phyloP scores from a whole-genome alignment of 2,113 vertebrate genomes.

The Eublepharis macularius region DNA sequence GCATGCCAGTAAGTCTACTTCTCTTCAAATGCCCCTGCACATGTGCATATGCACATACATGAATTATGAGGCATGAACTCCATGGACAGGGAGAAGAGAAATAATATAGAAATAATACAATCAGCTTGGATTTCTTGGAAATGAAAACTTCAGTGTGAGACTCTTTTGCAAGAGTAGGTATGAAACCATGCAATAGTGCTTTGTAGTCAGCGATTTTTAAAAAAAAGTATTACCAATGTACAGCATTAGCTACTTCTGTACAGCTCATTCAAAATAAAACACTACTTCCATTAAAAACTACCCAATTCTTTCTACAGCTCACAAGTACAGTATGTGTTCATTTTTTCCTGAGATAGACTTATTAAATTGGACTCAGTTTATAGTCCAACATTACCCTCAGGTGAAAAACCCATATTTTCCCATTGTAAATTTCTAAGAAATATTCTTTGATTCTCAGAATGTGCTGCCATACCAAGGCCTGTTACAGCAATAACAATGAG shows the following conservation, averaged over 20 bases:
- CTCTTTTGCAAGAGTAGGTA: neutral
- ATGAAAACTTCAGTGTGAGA: neutral
- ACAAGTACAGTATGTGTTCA: neutral
- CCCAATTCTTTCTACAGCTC: slow-evolving; percentile 11
- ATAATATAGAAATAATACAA: neutral
- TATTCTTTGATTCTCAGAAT: neutral
- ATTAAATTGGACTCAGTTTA: neutral
- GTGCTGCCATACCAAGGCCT: too few relatives aligned
- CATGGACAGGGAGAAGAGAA: neutral
- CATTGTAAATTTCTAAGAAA: neutral
- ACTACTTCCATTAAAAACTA: slow-evolving; percentile 3
- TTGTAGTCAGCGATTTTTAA: neutral
- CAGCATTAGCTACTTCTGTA: neutral
- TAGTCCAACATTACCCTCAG: neutral
- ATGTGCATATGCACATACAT: neutral
- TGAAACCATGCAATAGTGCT: neutral
- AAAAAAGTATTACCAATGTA: neutral
- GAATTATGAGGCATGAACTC: neutral
- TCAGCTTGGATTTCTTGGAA: neutral
- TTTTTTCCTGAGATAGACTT: neutral
- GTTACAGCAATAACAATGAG: too few relatives aligned
- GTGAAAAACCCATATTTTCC: neutral
- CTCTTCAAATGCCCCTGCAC: neutral
- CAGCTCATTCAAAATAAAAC: slow-evolving; percentile 6
- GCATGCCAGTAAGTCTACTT: slow-evolving; percentile 7